These are phyloP conservation scores for Scaptodrosophila latifasciaeformis DNA, from an alignment of 2,888 invertebrate genomes.

Conservation along the genomic window DNA sequence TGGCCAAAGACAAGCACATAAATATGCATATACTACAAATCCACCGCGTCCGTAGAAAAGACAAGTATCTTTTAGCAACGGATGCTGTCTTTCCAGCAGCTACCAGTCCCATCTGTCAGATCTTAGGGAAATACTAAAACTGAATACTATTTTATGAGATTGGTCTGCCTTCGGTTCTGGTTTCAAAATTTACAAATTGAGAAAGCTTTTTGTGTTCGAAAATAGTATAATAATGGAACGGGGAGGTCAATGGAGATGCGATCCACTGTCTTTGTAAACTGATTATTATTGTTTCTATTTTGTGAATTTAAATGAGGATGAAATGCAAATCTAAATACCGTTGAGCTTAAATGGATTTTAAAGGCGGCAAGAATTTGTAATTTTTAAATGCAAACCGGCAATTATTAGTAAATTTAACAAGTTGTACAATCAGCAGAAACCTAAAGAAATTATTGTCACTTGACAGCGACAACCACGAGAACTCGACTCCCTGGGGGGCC, in stretches of 20 bases:
- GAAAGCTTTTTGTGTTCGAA: constrained; percentile 12
- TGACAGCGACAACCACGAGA: constrained; percentile 2
- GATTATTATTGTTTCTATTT: constrained; percentile 38
- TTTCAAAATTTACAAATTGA: constrained; percentile 7
- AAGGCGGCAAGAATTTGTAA: constrained; percentile 50
- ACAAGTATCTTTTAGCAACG: constrained; percentile 20
- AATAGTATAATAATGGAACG: too few species aligned
- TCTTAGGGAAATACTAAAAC: too few species aligned
- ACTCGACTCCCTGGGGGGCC: too few species aligned
- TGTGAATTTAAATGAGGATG: constrained; percentile 30
- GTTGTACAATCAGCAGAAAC: constrained; percentile 30
- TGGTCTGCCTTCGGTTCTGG: neutral
- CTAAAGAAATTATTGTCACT: neutral
- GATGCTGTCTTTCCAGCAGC: constrained; percentile 21
- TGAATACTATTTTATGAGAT: too few species aligned
- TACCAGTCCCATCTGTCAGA: neutral
- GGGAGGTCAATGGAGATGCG: too few species aligned
- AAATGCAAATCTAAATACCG: constrained; percentile 26
- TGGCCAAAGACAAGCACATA: too few species aligned
- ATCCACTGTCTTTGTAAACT: constrained; percentile 9
- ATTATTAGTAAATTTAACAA: constrained; percentile 50
- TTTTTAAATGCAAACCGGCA: constrained; percentile 53
- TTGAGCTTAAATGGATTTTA: constrained; percentile 29
- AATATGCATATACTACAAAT: too few species aligned
- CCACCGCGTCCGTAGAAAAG: too few species aligned